Base-by-base conservation (phyloP, 1,140 invertebrate genomes). In the Coptotermes formosanus region DNA sequence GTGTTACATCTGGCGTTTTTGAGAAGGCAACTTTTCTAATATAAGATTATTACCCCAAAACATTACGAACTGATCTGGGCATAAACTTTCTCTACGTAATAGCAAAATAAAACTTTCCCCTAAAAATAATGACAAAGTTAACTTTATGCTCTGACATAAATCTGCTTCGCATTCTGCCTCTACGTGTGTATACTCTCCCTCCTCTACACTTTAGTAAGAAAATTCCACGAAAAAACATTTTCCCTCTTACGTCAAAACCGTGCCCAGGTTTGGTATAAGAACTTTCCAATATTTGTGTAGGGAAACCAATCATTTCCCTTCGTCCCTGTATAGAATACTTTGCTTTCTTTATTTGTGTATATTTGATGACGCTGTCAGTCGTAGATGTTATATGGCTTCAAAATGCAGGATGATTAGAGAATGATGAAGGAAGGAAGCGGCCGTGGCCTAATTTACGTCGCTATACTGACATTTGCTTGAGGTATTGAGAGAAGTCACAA, bases 121-220 rank as follows among this genome's bases (percentile, higher is more conserved):
- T 64, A 64, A 64, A n/a, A 64, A 64, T 64, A 64, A 64, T 64
- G 59, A 64, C 59, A 64, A 64, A 64, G 59, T 64, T 64, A 64
- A 64, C 59, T 64, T 64, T 19, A 64, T 64, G 59, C 59, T 64
- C 16, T 64, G 59, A 64, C 19, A 64, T 64, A 19, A 64, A 64
- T 64, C 7, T 9, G 59, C 59, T 16, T 9, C 59, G 7, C 59
- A 11, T 48, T 48, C 45, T 48, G 45, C 45, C 45, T 48, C 6
- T 48, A 48, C 45, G 45, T n/a, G n/a, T n/a, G n/a, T n/a, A n/a
- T n/a, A n/a, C n/a, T n/a, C 45, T 12, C 16, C 16, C 59, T 19
- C 59, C 59, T 23, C 4, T 64, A 11, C 19, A 6, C 45, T 64
- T 64, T 64, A 64, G 59, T 19, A 19, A 19, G 59, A 64, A 19